phyloP scores from a whole-genome alignment of 2,113 vertebrate genomes.

The Sula dactylatra region DNA sequence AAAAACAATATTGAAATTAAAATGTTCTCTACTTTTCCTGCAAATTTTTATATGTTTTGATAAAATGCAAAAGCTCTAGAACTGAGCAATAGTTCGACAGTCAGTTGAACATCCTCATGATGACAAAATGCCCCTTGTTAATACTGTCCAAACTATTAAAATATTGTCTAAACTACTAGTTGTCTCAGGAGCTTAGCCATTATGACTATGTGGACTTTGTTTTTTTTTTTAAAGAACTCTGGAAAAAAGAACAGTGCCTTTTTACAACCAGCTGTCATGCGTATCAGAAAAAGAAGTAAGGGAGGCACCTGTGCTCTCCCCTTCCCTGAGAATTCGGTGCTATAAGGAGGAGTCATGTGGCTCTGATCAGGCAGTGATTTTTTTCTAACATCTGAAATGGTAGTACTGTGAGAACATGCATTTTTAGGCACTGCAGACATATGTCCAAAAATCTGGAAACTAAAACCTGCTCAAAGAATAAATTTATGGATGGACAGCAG shows the following conservation, averaged over 20 bases:
- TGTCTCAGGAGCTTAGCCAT: not conserved
- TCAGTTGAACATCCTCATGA: not conserved
- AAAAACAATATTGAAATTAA: not conserved
- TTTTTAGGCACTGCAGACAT: not conserved
- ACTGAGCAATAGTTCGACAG: not conserved
- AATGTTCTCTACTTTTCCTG: not conserved
- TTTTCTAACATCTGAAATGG: not conserved
- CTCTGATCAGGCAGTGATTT: not conserved
- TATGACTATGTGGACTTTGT: not conserved
- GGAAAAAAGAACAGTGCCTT: not conserved
- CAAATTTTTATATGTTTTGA: not conserved
- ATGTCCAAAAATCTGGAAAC: not conserved
- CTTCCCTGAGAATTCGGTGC: not conserved
- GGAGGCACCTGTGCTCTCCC: not conserved
- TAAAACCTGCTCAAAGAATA: not conserved
- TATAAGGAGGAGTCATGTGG: not conserved
- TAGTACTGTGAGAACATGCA: not conserved
- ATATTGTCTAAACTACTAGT: not conserved
- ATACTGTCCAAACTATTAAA: not conserved
- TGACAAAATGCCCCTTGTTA: accelerated
- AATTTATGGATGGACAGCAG: not conserved
- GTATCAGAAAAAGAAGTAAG: not conserved
- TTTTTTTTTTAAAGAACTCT: not conserved
- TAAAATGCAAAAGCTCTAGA: not conserved
- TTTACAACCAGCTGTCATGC: not conserved